phyloP scores from a whole-genome alignment of 2,797 vertebrate species.

The Neosalanx taihuensis region DNA sequence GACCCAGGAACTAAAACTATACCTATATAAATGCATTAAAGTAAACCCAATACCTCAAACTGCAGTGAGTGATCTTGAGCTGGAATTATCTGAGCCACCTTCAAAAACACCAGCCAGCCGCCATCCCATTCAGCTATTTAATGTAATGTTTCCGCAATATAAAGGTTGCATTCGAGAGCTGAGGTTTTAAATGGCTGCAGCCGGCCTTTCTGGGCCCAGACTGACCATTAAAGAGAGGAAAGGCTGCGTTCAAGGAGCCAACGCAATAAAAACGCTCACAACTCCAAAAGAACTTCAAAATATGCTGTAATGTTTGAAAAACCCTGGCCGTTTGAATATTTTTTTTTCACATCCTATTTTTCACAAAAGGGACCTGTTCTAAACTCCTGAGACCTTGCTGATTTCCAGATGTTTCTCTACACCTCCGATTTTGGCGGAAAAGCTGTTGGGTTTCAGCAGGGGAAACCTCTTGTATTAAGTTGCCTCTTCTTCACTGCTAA shows the following conservation, averaged over 20 bases:
- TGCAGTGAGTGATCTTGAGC: constrained; percentile 39
- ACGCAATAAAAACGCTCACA: constrained; percentile 75
- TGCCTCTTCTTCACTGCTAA: constrained; percentile 57
- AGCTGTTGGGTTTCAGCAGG: constrained; percentile 60
- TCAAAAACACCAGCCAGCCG: constrained; percentile 53
- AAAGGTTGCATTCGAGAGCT: constrained; percentile 66
- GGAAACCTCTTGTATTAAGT: constrained; percentile 62
- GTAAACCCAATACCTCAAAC: constrained; percentile 41
- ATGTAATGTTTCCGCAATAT: constrained; percentile 83
- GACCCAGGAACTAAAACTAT: constrained; percentile 43
- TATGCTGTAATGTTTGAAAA: constrained; percentile 78
- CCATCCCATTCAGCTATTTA: constrained; percentile 68
- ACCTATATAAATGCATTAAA: background rate
- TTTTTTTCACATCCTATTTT: constrained; percentile 67
- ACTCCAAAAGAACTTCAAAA: constrained; percentile 77
- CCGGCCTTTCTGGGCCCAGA: constrained; percentile 70
- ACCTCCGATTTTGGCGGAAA: constrained; percentile 44
- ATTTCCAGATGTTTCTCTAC: constrained; percentile 79
- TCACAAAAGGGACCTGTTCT: constrained; percentile 77
- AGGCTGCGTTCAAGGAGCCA: constrained; percentile 70
- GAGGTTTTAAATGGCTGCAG: constrained; percentile 76
- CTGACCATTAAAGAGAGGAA: constrained; percentile 78
- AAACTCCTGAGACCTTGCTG: constrained; percentile 61
- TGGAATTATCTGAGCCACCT: constrained; percentile 64
- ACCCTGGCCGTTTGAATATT: constrained; percentile 52